Conservation (phyloP, 2,797 vertebrate genomes). For the Peromyscus nudipes region DNA sequence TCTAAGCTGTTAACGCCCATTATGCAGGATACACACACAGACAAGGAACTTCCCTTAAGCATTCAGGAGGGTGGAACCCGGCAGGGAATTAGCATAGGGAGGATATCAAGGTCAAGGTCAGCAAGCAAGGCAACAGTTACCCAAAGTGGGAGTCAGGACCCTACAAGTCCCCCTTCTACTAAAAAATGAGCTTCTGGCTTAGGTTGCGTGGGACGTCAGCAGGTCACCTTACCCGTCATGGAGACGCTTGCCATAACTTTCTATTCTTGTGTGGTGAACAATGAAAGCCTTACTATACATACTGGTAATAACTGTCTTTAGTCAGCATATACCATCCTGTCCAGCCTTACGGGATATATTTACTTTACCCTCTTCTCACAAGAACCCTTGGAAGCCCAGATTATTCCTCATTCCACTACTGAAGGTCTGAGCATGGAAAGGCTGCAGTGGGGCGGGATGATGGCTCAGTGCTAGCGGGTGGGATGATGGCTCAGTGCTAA, state of each 20-base stretch:
- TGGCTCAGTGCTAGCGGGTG: background rate
- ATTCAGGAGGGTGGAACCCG: no score
- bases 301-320: conserved; percentile 23
- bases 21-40: no score
- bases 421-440: background rate
- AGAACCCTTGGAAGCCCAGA: background rate
- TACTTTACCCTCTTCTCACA: conserved; percentile 40
- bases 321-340: background rate
- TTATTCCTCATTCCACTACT: background rate
- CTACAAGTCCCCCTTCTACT: no score
- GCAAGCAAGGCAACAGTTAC: no score
- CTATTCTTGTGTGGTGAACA: conserved; percentile 38
- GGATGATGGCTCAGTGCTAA: background rate
- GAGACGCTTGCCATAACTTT: conserved; percentile 8
- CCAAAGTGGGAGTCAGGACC: no score
- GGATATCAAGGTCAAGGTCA: no score
- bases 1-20: no score
- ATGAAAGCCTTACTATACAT: conserved; percentile 62
- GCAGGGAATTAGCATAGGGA: no score
- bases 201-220: no score
- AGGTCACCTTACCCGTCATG: no score
- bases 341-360: conserved; percentile 47
- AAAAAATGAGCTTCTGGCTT: no score
- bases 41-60: no score
- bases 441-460: background rate